Evolutionary conservation across 2,888 invertebrate genomes (phyloP).

Genomic region (Nebria brevicollis): DNA sequence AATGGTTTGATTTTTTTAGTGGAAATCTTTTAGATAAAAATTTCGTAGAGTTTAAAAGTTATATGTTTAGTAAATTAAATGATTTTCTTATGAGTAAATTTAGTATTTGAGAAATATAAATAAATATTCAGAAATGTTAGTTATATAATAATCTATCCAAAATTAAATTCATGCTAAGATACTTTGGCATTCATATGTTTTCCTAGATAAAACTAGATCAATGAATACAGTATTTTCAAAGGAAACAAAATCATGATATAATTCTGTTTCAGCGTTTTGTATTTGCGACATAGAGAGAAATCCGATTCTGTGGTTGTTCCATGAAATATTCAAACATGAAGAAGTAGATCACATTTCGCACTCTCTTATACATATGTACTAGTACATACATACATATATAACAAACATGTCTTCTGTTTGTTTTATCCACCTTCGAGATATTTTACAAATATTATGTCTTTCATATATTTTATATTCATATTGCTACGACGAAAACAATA

Average conservation of each 20-base stretch:
- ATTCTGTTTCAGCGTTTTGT: background rate
- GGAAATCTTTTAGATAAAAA: background rate
- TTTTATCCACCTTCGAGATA: too few species aligned
- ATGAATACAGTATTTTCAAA: background rate
- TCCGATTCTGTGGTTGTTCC: background rate
- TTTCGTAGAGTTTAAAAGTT: too few species aligned
- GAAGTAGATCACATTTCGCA: background rate
- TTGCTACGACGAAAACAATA: too few species aligned
- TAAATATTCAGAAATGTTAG: too few species aligned
- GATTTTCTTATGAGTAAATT: too few species aligned
- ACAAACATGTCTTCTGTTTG: too few species aligned
- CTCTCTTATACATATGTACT: background rate
- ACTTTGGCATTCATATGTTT: background rate
- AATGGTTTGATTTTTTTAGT: background rate
- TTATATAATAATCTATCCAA: too few species aligned
- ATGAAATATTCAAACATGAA: background rate
- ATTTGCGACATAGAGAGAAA: background rate
- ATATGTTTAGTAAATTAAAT: too few species aligned
- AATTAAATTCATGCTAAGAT: too few species aligned
- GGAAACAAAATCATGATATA: background rate
- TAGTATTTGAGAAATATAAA: too few species aligned
- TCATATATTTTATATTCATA: too few species aligned
- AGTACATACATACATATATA: background rate
- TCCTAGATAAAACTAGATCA: background rate
- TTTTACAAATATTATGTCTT: too few species aligned